A percentile compares a stretch with the other conserved stretches of the same genome.
phyloP scores from a whole-genome alignment of 2,113 vertebrate genomes.

The Columbina picui region DNA sequence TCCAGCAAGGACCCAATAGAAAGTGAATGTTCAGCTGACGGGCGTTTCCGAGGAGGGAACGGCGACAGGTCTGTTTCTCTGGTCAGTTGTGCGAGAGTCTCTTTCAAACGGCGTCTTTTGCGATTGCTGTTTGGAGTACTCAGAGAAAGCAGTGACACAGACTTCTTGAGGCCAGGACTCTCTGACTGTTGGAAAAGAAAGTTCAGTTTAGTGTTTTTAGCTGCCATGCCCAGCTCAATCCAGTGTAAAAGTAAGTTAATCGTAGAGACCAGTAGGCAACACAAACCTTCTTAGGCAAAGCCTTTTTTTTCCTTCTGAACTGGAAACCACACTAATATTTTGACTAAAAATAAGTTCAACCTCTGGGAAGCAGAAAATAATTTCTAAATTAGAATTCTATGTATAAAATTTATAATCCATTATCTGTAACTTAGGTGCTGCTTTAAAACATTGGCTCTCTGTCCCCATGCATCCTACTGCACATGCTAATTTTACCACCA shows the following conservation, averaged over 20 bases:
- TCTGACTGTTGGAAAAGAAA: conserved; percentile 78
- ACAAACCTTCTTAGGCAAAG: not conserved
- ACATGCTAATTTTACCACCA: not conserved
- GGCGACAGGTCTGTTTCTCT: conserved; percentile 92
- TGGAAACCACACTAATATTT: not conserved
- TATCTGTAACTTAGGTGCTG: not conserved
- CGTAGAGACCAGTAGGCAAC: not conserved
- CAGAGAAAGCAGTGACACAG: conserved; percentile 92
- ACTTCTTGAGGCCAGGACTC: conserved; percentile 94
- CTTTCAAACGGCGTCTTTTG: conserved; percentile 90
- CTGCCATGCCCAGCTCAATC: not conserved
- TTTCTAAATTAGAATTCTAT: not conserved
- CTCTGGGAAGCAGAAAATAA: not conserved
- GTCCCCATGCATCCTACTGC: not conserved
- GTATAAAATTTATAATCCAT: not conserved
- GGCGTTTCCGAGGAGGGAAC: conserved; percentile 92
- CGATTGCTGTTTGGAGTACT: conserved; percentile 92
- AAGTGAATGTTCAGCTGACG: conserved; percentile 91
- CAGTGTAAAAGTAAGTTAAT: not conserved
- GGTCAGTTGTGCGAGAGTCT: conserved; percentile 91
- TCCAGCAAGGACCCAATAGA: conserved; percentile 94
- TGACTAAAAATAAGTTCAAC: not conserved
- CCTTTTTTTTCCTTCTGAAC: not conserved
- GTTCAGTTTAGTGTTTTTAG: not conserved
- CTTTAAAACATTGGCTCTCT: not conserved